Evolutionary conservation across 2,797 vertebrate genomes (phyloP), one percentile per base, ranked within the genome.

Genomic region (Tolypeutes matacus): DNA sequence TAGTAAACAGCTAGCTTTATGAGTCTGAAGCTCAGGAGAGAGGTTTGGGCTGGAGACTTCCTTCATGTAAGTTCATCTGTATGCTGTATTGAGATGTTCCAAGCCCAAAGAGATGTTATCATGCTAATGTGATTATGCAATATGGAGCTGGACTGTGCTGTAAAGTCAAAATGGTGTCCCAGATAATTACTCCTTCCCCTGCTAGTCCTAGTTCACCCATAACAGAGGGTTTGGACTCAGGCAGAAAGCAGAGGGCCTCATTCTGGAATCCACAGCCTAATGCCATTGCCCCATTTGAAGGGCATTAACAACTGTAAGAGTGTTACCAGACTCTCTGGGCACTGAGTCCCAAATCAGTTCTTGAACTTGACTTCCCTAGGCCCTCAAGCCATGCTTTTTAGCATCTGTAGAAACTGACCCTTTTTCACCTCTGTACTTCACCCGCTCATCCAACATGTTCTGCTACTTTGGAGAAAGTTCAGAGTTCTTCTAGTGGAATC

Each of bases 401-500:
- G 53, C 18, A 80, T 72, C 42, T 84, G 12, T 42, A n/a, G 60
- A 4, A 34, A 84, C 51, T 62, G 70, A 78, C 29, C 27, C 42
- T 25, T 85, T 23, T 76, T 93, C 80, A 69, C 4, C 7, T 67
- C 39, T 46, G 67, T 3, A 51, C n/a, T 56, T 92, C 85, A 80
- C 39, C 65, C 75, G 65, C 10, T 86, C 31, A 13, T 42, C 39
- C 75, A 82, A 49, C 46, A 27, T 46, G 23, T 65, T 21, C 82
- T 75, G 51, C 81, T 92, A 65, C 60, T 92, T 21, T 39, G 29
- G 25, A 90, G 15, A 65, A 53, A 65, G 29, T 46, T 93, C 58
- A 92, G 92, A 95, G 94, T 87, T 80, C 69, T 85, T 83, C 73
- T 51, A 49, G 53, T 90, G 62, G 95, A 96, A 93, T 90, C 39